Percentiles rank a stretch among this genome's conserved stretches.
These are phyloP conservation scores for Ceraclea dissimilis DNA, from an alignment of 2,888 invertebrate genomes.

Conservation along the genomic window DNA sequence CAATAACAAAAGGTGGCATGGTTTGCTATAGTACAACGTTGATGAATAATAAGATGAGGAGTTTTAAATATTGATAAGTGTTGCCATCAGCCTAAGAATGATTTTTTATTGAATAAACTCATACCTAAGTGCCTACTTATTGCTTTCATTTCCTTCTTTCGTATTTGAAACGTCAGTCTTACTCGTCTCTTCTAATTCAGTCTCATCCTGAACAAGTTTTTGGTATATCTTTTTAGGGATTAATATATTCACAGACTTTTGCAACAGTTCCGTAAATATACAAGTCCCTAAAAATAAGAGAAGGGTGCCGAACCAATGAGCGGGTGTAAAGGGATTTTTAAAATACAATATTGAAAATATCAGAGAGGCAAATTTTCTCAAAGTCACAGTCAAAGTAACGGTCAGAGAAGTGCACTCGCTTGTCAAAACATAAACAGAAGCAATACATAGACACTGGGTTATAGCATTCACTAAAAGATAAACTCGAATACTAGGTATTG, in stretches of 20 bases:
- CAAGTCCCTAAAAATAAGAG: slow-evolving; percentile 72
- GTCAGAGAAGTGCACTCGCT: slow-evolving; percentile 70
- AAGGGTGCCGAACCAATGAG: slow-evolving; percentile 67
- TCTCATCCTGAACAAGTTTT: not conserved
- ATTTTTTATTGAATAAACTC: too few species aligned
- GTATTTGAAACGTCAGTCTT: too few species aligned
- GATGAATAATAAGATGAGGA: too few species aligned
- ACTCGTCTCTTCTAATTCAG: too few species aligned
- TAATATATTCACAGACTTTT: not conserved
- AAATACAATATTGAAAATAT: slow-evolving; percentile 73
- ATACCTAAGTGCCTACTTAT: too few species aligned
- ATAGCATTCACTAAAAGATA: slow-evolving; percentile 59
- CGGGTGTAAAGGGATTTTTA: slow-evolving; percentile 64
- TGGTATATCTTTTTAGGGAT: not conserved
- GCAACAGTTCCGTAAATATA: slow-evolving; percentile 54
- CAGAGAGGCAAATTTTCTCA: slow-evolving; percentile 71
- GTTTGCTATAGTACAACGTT: too few species aligned
- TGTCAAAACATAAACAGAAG: slow-evolving; percentile 68
- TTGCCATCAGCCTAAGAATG: too few species aligned
- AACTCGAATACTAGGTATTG: slow-evolving; percentile 53
- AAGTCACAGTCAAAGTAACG: slow-evolving; percentile 73
- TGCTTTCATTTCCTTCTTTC: too few species aligned
- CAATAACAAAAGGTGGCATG: too few species aligned
- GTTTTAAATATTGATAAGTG: too few species aligned
- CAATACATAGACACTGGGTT: slow-evolving; percentile 68